Evolutionary conservation across 1,140 invertebrate genomes (phyloP).

Genomic region (Zaprionus tsacasi): DNA sequence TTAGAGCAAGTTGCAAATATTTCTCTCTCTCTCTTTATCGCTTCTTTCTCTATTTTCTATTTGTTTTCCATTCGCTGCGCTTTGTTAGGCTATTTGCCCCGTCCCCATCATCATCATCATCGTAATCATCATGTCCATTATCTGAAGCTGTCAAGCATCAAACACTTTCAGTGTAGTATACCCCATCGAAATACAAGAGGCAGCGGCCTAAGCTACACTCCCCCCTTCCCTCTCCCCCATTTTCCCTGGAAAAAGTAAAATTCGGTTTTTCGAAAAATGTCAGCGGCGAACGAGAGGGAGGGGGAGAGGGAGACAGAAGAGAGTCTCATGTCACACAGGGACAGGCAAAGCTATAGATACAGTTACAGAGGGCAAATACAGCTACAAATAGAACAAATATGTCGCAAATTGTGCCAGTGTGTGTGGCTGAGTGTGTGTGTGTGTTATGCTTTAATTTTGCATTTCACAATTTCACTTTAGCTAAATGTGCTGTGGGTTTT

Average conservation of each 20-base stretch:
- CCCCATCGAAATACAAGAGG: constrained; percentile 1
- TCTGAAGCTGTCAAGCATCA: background rate
- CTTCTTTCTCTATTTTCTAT: background rate
- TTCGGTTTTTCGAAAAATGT: constrained; percentile 21
- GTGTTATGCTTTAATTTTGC: constrained; percentile 66
- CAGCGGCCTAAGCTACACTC: background rate
- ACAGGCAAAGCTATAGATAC: background rate
- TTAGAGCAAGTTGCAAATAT: background rate
- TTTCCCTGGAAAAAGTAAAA: constrained; percentile 14
- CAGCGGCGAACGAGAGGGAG: background rate
- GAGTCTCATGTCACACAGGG: constrained; percentile 8
- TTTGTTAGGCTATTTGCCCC: no score
- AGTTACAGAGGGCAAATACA: constrained; percentile 9
- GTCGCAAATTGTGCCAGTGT: background rate
- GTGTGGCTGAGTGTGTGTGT: constrained; percentile 18
- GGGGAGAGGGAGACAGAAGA: no score
- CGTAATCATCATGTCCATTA: background rate
- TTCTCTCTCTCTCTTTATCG: background rate
- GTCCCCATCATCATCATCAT: no score
- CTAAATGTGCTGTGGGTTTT: constrained; percentile 32
- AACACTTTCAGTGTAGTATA: background rate
- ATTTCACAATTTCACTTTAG: constrained; percentile 56
- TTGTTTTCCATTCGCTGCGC: background rate
- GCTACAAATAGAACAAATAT: constrained; percentile 30
- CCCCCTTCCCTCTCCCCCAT: background rate